Conservation (phyloP, 2,888 invertebrate species). For the Morpho helenor region DNA sequence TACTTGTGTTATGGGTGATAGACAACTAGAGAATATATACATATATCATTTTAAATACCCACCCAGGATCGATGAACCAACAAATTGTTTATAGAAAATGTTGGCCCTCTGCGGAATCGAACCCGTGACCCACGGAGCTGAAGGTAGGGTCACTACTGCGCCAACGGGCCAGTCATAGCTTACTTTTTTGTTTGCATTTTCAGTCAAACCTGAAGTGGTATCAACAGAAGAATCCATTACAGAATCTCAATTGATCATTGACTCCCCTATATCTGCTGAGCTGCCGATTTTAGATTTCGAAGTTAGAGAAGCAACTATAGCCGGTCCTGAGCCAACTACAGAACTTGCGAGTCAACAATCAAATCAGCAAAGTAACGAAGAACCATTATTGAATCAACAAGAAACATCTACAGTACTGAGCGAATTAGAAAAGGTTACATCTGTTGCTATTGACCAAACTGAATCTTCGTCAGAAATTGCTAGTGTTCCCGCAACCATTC, state of each 20-base stretch:
- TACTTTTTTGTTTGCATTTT: not conserved
- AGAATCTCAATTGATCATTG: constrained; percentile 21
- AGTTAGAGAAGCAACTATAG: constrained; percentile 23
- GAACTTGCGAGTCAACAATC: not conserved
- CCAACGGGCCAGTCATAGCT: too few species aligned
- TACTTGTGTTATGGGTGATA: too few species aligned
- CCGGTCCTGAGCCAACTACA: not conserved
- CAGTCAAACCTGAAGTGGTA: constrained; percentile 22
- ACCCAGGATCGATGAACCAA: too few species aligned
- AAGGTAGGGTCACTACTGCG: too few species aligned
- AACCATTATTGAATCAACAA: not conserved
- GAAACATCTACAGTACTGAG: constrained; percentile 11
- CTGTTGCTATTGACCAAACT: not conserved
- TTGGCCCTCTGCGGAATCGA: too few species aligned
- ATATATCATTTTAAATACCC: too few species aligned
- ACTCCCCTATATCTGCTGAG: constrained; percentile 21
- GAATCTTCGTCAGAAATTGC: not conserved
- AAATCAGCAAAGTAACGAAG: not conserved
- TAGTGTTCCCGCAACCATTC: constrained; percentile 3
- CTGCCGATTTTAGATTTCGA: constrained; percentile 28
- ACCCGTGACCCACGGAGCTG: too few species aligned
- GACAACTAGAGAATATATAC: too few species aligned
- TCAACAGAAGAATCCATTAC: constrained; percentile 21
- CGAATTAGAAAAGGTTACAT: constrained; percentile 10
- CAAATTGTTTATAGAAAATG: too few species aligned